Evolutionary conservation across 2,113 vertebrate species (phyloP).

Genomic region (Dissostichus mawsoni): DNA sequence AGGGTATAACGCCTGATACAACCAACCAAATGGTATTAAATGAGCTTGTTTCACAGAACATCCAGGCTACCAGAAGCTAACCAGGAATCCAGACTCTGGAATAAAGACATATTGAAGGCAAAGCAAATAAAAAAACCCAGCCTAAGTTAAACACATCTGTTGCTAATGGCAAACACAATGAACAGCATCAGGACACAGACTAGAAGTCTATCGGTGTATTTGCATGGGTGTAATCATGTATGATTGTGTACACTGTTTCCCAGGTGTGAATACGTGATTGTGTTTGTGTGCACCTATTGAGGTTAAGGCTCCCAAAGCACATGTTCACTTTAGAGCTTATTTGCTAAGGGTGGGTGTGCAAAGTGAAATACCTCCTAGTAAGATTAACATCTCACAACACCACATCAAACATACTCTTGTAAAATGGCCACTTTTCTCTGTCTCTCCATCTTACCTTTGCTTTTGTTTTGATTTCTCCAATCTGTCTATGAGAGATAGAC

Average conservation of each 20-base stretch:
- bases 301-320: neutral
- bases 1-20: neutral
- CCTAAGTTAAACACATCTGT: conserved; percentile 2
- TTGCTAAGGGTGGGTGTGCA: conserved; percentile 30
- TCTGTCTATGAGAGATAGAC: neutral
- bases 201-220: conserved; percentile 31
- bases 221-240: conserved; percentile 39
- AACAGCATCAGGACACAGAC: neutral
- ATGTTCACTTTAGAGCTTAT: conserved; percentile 11
- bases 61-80: neutral
- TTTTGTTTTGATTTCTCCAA: neutral
- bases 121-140: neutral
- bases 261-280: conserved; percentile 18
- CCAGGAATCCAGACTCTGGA: neutral
- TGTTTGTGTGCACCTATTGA: neutral
- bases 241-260: conserved; percentile 17
- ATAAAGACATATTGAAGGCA: neutral
- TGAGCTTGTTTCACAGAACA: neutral
- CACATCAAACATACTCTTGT: neutral
- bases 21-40: neutral
- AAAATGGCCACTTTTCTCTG: neutral
- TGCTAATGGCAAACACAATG: conserved; percentile 1
- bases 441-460: neutral
- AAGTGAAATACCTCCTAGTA: conserved; percentile 23
- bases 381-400: conserved; percentile 8